These are phyloP conservation scores for Lasioglossum lativentre DNA, from an alignment of 2,888 invertebrate genomes.

Conservation along the genomic window DNA sequence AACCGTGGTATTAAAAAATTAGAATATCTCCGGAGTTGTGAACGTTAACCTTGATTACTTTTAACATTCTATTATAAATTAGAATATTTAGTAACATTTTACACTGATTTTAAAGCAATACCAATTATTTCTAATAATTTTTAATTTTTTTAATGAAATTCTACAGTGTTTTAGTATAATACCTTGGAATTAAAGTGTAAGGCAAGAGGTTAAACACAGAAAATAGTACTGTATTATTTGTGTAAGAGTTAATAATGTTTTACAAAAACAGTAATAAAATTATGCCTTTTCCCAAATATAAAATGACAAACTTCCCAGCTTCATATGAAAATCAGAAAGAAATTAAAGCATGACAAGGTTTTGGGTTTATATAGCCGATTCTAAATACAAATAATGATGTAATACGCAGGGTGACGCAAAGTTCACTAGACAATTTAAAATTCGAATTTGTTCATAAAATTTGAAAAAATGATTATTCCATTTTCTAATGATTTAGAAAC, in stretches of 20 bases:
- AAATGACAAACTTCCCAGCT: neutral
- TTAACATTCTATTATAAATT: neutral
- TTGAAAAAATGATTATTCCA: neutral
- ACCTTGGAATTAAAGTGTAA: too few species aligned
- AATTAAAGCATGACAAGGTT: too few species aligned
- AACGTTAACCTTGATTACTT: neutral
- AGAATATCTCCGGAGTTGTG: neutral
- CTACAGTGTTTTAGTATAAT: too few species aligned
- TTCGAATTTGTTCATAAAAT: neutral
- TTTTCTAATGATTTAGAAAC: neutral
- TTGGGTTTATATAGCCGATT: too few species aligned
- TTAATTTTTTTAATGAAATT: neutral
- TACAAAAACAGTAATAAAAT: neutral
- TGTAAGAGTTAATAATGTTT: neutral
- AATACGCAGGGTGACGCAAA: neutral
- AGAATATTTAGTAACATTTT: neutral
- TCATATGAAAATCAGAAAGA: too few species aligned
- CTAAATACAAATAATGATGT: too few species aligned
- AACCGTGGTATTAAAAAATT: neutral
- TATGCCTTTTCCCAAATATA: neutral
- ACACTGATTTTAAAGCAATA: neutral
- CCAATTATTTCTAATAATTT: neutral
- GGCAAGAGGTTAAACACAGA: too few species aligned
- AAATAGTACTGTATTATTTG: neutral
- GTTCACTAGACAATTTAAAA: neutral